These are phyloP conservation scores for Microctonus aethiopoides DNA, from an alignment of 2,888 invertebrate genomes.

Conservation along the genomic window DNA sequence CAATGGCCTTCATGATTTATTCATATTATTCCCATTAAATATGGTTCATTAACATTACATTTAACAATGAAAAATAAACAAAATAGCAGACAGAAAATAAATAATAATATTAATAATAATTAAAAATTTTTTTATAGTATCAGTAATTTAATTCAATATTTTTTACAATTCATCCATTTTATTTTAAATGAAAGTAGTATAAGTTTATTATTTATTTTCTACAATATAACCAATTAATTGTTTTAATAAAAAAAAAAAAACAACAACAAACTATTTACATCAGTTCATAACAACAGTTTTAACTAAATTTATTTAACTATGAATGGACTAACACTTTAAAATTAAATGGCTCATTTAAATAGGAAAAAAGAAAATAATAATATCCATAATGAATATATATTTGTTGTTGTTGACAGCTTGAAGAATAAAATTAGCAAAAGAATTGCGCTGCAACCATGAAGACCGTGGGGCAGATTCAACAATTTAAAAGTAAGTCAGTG, in stretches of 20 bases:
- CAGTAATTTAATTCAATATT: too few species aligned
- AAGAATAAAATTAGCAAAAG: background rate
- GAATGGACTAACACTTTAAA: too few species aligned
- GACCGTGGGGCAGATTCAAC: conserved; percentile 55
- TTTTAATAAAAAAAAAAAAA: too few species aligned
- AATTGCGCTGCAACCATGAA: conserved; percentile 56
- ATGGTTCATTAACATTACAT: background rate
- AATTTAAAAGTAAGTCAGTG: conserved; percentile 60
- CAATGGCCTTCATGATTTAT: background rate
- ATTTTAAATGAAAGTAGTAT: too few species aligned
- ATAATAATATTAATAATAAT: too few species aligned
- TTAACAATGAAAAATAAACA: background rate
- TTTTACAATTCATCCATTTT: too few species aligned
- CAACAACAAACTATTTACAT: too few species aligned
- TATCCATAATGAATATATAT: background rate
- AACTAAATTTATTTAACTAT: background rate
- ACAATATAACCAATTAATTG: too few species aligned
- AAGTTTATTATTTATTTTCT: too few species aligned
- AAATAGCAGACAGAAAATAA: too few species aligned
- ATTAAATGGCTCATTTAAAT: too few species aligned
- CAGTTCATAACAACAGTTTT: background rate
- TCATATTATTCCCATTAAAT: background rate
- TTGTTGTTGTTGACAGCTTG: background rate
- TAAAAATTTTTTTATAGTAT: too few species aligned
- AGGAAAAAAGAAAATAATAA: background rate